phyloP scores from a whole-genome alignment of 2,113 vertebrate species.

The Amphiprion ocellaris region DNA sequence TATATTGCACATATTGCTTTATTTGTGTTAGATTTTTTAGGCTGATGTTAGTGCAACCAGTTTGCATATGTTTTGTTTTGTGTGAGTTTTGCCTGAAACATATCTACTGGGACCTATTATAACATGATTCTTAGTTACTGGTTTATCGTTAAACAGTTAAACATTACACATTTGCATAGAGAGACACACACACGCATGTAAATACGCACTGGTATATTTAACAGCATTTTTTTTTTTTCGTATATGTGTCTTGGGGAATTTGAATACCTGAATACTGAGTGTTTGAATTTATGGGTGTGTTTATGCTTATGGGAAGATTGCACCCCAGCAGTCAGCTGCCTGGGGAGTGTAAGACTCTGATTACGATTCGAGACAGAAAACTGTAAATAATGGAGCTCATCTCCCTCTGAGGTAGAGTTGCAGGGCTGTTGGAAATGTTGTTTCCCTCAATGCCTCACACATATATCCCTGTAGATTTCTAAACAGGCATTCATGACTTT shows the following conservation, averaged over 20 bases:
- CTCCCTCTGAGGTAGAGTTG: slow-evolving; percentile 61
- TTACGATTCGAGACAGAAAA: slow-evolving; percentile 80
- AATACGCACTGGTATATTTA: slow-evolving; percentile 59
- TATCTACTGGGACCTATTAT: slow-evolving; percentile 26
- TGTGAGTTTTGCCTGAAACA: slow-evolving; percentile 4
- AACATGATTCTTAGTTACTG: slow-evolving; percentile 37
- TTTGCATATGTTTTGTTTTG: slow-evolving; percentile 21
- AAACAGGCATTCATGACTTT: slow-evolving; percentile 64
- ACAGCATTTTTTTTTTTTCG: slow-evolving; percentile 23
- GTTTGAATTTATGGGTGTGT: slow-evolving; percentile 81
- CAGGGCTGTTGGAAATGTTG: slow-evolving; percentile 64
- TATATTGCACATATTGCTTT: not conserved
- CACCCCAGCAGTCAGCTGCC: slow-evolving; percentile 73
- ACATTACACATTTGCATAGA: slow-evolving; percentile 35
- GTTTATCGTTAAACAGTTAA: slow-evolving; percentile 38
- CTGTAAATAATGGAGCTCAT: slow-evolving; percentile 80
- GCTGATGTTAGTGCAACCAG: not conserved
- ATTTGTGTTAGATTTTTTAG: slow-evolving; percentile 11
- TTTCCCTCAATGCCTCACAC: slow-evolving; percentile 58
- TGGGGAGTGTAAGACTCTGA: slow-evolving; percentile 76
- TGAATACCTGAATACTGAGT: slow-evolving; percentile 70
- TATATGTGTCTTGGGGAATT: slow-evolving; percentile 65
- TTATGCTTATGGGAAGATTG: slow-evolving; percentile 81
- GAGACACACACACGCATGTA: slow-evolving; percentile 1
- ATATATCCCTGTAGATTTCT: slow-evolving; percentile 62